Evolutionary conservation across 2,888 invertebrate genomes (phyloP), one percentile per base, ranked within the genome.

Genomic region (Pseudeuparius sepicola): DNA sequence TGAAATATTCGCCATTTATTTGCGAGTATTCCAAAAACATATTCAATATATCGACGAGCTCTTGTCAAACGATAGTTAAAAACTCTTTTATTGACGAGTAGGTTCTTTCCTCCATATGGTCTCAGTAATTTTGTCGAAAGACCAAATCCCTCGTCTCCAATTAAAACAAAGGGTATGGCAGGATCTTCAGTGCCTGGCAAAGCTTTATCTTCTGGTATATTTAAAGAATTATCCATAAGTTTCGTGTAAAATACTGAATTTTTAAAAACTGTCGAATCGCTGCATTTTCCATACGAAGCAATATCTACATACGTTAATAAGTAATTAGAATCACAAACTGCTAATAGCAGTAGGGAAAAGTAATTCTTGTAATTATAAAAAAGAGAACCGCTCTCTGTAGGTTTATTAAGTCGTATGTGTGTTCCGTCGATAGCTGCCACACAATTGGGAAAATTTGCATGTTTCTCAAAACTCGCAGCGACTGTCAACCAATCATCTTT

Each of bases 351-450:
- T 3, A 42, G 25, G 4, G 37, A 42, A 18, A 32, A 34, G 24
- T 35, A 29, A 20, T 38, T 32, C 28, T 42, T 42, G 26, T 44
- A 44, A 34, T 42, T 44, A 26, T 34, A 44, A 31, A 20, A 44
- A 13, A 16, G 6, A 3, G 36, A 30, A 6, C 40, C 42, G 3
- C 18, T 17, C 10, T 42, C 33, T 14, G 16, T 15, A 7, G 36
- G 42, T 11, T 11, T 12, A 16, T 30, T 12, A 13, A 42, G 9
- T 7, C 14, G n/a, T 10, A 34, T 26, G 12, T 41, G 39, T 32
- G 36, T 39, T n/a, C 33, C 39, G 13, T 39, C 36, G n/a, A n/a
- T n/a, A n/a, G n/a, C n/a, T n/a, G n/a, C n/a, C n/a, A n/a, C n/a
- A n/a, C n/a, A n/a, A n/a, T n/a, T n/a, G n/a, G n/a, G n/a, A n/a